phyloP scores from a whole-genome alignment of 2,113 vertebrate species.

The Nothoprocta pentlandii region DNA sequence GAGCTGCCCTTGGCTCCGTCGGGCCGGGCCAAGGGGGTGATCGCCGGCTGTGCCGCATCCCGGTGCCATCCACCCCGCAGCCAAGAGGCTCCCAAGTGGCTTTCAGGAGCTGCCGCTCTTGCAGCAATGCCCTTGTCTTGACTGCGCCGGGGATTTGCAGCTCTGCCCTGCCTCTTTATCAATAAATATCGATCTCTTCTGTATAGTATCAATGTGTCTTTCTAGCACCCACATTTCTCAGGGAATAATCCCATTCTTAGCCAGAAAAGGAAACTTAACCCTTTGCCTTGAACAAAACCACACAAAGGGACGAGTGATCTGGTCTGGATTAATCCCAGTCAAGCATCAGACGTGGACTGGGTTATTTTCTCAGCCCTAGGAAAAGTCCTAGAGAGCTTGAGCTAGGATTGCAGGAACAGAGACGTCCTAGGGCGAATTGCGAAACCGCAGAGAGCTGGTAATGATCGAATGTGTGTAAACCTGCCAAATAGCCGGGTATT shows the following conservation, averaged over 20 bases:
- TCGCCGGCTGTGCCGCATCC: rapidly evolving
- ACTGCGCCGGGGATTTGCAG: neutral
- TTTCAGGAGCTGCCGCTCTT: neutral
- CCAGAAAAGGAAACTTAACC: neutral
- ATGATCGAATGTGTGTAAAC: neutral
- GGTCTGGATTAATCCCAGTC: rapidly evolving
- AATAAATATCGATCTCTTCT: neutral
- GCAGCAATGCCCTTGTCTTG: neutral
- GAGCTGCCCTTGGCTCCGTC: neutral
- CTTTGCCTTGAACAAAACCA: neutral
- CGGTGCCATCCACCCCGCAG: neutral
- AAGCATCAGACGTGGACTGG: rapidly evolving
- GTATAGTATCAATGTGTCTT: neutral
- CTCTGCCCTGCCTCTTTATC: neutral
- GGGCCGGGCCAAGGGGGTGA: neutral
- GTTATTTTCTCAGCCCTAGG: neutral
- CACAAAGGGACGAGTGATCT: neutral
- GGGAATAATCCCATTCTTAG: neutral
- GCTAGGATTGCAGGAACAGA: rapidly evolving
- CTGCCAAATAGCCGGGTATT: neutral
- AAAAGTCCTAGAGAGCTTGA: neutral
- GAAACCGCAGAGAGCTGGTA: rapidly evolving
- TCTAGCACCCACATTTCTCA: neutral
- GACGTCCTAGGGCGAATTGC: neutral
- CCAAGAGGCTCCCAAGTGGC: neutral